Evolutionary conservation across 1,140 invertebrate genomes (phyloP).

Genomic region (Pseudomyrmex dendroicus): DNA sequence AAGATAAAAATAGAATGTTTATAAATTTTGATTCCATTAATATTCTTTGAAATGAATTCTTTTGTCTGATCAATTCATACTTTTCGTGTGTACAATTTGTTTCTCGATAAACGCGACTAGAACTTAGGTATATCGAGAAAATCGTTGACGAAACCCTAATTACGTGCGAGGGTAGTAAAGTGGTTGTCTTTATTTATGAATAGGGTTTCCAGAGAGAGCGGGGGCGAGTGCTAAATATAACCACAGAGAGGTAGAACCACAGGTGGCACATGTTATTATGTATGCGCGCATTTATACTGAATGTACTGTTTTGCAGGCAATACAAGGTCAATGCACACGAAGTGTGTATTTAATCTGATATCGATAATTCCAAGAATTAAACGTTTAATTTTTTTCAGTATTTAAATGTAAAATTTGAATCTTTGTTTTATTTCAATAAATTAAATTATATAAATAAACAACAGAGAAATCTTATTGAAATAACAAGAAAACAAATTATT

Average conservation of each 20-base stretch:
- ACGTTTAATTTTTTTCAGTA: too few relatives aligned
- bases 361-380: neutral
- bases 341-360: neutral
- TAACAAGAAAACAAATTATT: neutral
- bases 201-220: slow-evolving; percentile 26
- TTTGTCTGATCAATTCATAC: neutral
- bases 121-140: slow-evolving; percentile 15
- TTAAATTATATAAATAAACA: too few relatives aligned
- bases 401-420: too few relatives aligned
- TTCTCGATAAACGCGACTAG: slow-evolving; percentile 19
- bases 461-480: neutral
- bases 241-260: slow-evolving; percentile 38
- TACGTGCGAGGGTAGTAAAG: slow-evolving; percentile 28
- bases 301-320: neutral
- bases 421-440: too few relatives aligned
- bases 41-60: slow-evolving; percentile 1
- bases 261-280: slow-evolving; percentile 57
- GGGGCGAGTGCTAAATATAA: slow-evolving; percentile 61
- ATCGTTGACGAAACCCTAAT: slow-evolving; percentile 20
- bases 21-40: too few relatives aligned
- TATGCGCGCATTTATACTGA: slow-evolving; percentile 5
- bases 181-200: slow-evolving; percentile 70
- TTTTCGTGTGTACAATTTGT: slow-evolving; percentile 11
- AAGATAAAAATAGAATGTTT: too few relatives aligned
- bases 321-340: neutral